phyloP scores from a whole-genome alignment of 2,797 vertebrate genomes.

The Mus minutoides region DNA sequence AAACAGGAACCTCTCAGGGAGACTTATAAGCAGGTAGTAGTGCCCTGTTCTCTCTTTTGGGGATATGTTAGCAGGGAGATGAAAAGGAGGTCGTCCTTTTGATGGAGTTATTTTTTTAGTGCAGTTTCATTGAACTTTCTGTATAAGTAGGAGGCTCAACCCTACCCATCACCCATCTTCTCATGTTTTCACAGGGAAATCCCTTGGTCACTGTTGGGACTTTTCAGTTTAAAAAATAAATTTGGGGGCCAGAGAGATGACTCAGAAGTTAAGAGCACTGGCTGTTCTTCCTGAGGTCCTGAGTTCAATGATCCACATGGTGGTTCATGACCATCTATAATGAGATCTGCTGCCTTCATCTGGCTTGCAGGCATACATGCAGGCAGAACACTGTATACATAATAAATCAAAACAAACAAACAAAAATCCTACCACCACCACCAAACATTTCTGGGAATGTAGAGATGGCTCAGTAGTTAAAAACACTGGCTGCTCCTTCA shows the following conservation, averaged over 20 bases:
- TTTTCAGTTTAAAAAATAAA: slow-evolving; percentile 64
- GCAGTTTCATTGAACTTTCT: slow-evolving; percentile 37
- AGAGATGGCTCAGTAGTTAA: background rate
- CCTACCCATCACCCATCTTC: slow-evolving; percentile 25
- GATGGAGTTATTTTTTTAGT: background rate
- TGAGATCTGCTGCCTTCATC: background rate
- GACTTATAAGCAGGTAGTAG: background rate
- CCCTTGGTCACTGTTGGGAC: slow-evolving; percentile 49
- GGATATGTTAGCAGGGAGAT: background rate
- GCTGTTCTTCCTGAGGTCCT: background rate
- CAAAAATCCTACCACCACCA: background rate
- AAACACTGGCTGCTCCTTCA: background rate
- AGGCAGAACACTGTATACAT: background rate
- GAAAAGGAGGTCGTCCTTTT: background rate
- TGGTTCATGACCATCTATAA: background rate
- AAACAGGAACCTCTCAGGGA: slow-evolving; percentile 15
- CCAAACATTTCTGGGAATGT: background rate
- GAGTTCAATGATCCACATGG: background rate
- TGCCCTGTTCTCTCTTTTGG: background rate
- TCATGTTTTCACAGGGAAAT: slow-evolving; percentile 53
- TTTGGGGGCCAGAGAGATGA: background rate
- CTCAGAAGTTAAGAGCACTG: background rate
- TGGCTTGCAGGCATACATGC: background rate
- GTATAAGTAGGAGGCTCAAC: background rate
- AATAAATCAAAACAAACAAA: background rate